phyloP scores from a whole-genome alignment of 2,888 invertebrate species.

The Lacanobia oleracea region DNA sequence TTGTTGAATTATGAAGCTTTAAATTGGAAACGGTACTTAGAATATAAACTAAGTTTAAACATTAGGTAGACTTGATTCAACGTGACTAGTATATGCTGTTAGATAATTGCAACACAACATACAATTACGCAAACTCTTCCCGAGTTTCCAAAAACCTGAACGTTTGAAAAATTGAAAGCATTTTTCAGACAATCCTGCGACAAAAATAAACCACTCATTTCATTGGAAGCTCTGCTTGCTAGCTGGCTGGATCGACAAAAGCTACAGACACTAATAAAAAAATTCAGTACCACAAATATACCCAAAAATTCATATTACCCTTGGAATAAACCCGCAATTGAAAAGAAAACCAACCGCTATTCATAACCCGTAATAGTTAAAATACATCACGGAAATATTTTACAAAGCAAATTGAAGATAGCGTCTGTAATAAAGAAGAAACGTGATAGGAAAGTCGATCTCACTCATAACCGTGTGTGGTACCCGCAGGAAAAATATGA shows the following conservation, averaged over 20 bases:
- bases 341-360: slow-evolving; percentile 28
- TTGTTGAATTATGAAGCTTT: neutral
- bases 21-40: neutral
- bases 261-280: too few species aligned
- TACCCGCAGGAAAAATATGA: neutral
- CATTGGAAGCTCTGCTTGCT: neutral
- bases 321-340: slow-evolving; percentile 7
- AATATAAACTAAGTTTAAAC: neutral
- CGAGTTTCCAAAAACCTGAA: neutral
- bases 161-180: neutral
- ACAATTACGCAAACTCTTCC: neutral
- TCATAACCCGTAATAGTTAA: slow-evolving; percentile 42
- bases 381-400: slow-evolving; percentile 57
- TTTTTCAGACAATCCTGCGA: neutral
- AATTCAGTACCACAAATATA: neutral
- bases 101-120: neutral
- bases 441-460: slow-evolving; percentile 58
- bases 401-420: slow-evolving; percentile 62
- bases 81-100: too few species aligned
- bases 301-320: neutral
- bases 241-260: neutral
- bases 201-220: neutral
- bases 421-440: slow-evolving; percentile 52
- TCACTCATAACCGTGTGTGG: slow-evolving; percentile 22
- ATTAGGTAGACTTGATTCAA: neutral